Percentiles rank a stretch among this genome's conserved stretches.
Conservation (phyloP, 2,888 invertebrate genomes). For the Drosophila nr. fundita region DNA sequence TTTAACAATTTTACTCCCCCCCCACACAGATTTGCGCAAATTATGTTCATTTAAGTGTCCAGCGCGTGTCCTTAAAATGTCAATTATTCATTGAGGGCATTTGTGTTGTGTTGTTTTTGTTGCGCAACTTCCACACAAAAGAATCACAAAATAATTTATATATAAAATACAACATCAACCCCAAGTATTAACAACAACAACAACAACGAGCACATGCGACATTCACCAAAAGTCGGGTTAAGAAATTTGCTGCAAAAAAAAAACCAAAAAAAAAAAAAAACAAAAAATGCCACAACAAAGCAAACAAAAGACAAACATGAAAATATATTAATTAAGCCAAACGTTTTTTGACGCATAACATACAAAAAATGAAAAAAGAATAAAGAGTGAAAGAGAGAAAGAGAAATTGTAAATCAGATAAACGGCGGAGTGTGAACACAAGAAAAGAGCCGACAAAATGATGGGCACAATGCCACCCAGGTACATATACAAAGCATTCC, state of each 20-base stretch:
- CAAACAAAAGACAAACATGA: slow-evolving; percentile 51
- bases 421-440: slow-evolving; percentile 51
- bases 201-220: slow-evolving; percentile 84
- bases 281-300: slow-evolving; percentile 47
- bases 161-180: slow-evolving; percentile 52
- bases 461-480: slow-evolving; percentile 86
- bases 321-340: slow-evolving; percentile 64
- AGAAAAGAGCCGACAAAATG: slow-evolving; percentile 83
- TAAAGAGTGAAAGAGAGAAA: slow-evolving; percentile 33
- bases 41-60: slow-evolving; percentile 77
- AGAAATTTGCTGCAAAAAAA: slow-evolving; percentile 64
- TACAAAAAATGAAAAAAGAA: slow-evolving; percentile 28
- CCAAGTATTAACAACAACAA: slow-evolving; percentile 27
- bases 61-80: slow-evolving; percentile 76
- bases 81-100: slow-evolving; percentile 75
- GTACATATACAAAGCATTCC: slow-evolving; percentile 81
- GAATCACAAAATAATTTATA: slow-evolving; percentile 36
- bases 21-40: slow-evolving; percentile 75
- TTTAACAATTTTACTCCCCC: slow-evolving; percentile 56
- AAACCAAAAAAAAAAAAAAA: background rate
- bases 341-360: slow-evolving; percentile 48
- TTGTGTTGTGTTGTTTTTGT: slow-evolving; percentile 74
- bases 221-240: slow-evolving; percentile 84
- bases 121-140: slow-evolving; percentile 54
- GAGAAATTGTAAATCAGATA: slow-evolving; percentile 51